Evolutionary conservation across 2,888 invertebrate species (phyloP).

Genomic region (Loripinus fragilis): DNA sequence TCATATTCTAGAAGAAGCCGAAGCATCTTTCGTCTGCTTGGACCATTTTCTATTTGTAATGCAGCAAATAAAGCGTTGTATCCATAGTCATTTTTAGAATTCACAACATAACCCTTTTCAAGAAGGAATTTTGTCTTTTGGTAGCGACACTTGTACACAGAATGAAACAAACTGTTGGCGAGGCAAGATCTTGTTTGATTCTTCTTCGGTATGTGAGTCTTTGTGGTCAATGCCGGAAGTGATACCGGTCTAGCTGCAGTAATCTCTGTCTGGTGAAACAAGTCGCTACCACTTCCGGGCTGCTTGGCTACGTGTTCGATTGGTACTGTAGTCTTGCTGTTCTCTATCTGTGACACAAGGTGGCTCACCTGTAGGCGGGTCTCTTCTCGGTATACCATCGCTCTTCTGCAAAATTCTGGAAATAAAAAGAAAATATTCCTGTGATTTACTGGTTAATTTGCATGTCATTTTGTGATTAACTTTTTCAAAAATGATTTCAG

Average conservation of each 20-base stretch:
- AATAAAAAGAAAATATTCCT: not conserved
- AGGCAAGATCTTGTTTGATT: slow-evolving; percentile 57
- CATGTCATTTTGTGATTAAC: not conserved
- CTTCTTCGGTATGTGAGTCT: slow-evolving; percentile 38
- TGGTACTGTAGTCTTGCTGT: slow-evolving; percentile 15
- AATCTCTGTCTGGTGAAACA: slow-evolving; percentile 26
- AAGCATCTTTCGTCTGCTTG: slow-evolving; percentile 73
- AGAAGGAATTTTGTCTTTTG: slow-evolving; percentile 69
- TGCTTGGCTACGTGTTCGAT: slow-evolving; percentile 8
- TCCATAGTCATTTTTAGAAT: slow-evolving; percentile 73
- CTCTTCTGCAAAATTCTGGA: not conserved
- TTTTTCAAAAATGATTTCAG: too few relatives aligned
- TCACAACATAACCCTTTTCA: slow-evolving; percentile 68
- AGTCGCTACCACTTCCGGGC: slow-evolving; percentile 5
- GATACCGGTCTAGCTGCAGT: slow-evolving; percentile 24
- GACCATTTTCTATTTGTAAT: slow-evolving; percentile 71
- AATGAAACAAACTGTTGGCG: slow-evolving; percentile 67
- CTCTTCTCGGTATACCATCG: slow-evolving; percentile 66
- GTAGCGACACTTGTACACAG: slow-evolving; percentile 66
- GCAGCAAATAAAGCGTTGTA: slow-evolving; percentile 74
- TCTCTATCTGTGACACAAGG: slow-evolving; percentile 57
- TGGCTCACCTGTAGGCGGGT: slow-evolving; percentile 59
- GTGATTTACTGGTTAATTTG: not conserved
- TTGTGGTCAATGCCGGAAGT: slow-evolving; percentile 1
- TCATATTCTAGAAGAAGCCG: slow-evolving; percentile 68